Evolutionary conservation across 2,797 vertebrate genomes (phyloP).

Genomic region (Pelochelys cantorii): DNA sequence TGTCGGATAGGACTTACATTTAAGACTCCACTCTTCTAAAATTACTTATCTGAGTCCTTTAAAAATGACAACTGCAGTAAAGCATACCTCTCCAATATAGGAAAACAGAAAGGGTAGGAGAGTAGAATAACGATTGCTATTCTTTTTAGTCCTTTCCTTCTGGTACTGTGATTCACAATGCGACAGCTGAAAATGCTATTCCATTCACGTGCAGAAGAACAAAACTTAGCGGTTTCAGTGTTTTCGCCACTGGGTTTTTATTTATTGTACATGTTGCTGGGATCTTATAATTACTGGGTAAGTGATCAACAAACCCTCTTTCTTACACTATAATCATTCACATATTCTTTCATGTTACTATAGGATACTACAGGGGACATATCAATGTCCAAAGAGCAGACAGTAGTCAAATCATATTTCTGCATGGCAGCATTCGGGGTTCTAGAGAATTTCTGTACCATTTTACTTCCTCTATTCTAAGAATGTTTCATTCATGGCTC

Average conservation of each 20-base stretch:
- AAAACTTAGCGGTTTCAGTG: background rate
- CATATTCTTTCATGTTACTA: background rate
- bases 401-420: background rate
- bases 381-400: background rate
- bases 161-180: background rate
- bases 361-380: background rate
- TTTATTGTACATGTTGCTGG: too few species aligned
- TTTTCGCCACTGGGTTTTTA: too few species aligned
- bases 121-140: background rate
- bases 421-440: background rate
- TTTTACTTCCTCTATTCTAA: background rate
- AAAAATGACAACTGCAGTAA: background rate
- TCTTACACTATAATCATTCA: background rate
- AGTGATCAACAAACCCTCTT: background rate
- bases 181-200: background rate
- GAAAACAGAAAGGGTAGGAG: background rate
- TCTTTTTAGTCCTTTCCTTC: background rate
- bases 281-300: background rate
- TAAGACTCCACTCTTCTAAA: background rate
- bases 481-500: background rate
- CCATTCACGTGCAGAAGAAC: background rate
- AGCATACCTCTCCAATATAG: background rate
- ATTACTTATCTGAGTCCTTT: background rate
- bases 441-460: background rate
- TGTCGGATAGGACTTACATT: background rate